These are phyloP conservation scores for Athetis lepigone DNA, from an alignment of 2,888 invertebrate species.

Conservation along the genomic window DNA sequence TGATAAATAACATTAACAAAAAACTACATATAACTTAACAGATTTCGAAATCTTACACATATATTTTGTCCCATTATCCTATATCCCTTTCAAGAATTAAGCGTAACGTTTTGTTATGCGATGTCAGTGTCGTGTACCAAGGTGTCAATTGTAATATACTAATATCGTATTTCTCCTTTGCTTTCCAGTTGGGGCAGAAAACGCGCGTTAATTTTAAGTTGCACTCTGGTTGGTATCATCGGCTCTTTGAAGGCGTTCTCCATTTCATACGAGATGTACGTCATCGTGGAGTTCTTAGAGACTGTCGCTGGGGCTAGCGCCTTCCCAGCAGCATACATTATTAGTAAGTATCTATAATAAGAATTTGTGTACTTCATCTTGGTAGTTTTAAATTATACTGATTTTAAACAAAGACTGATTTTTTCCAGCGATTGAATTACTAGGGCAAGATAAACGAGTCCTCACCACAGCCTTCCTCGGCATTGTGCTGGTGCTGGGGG, in stretches of 20 bases:
- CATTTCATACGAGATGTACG: conserved; percentile 90
- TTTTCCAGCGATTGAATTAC: conserved; percentile 83
- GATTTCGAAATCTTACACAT: too few relatives aligned
- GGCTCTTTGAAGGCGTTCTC: conserved; percentile 91
- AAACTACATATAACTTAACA: too few relatives aligned
- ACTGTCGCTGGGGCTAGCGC: conserved; percentile 90
- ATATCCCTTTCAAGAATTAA: too few relatives aligned
- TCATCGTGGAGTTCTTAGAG: conserved; percentile 90
- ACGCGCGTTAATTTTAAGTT: conserved; percentile 81
- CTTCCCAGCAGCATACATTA: conserved; percentile 90
- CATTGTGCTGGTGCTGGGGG: conserved; percentile 92
- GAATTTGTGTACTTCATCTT: not conserved
- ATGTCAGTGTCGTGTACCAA: too few relatives aligned
- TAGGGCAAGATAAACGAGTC: conserved; percentile 85
- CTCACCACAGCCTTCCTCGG: conserved; percentile 85
- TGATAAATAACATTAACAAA: too few relatives aligned
- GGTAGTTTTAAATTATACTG: not conserved
- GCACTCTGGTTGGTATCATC: conserved; percentile 81
- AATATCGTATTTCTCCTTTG: not conserved
- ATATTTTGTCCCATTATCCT: too few relatives aligned
- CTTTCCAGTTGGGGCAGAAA: conserved; percentile 84
- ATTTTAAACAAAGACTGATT: conserved; percentile 3
- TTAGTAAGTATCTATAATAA: conserved; percentile 72
- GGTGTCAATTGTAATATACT: too few relatives aligned
- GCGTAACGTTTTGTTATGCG: too few relatives aligned